phyloP scores from a whole-genome alignment of 2,797 vertebrate genomes.

The Chaetodon trifasciatus region DNA sequence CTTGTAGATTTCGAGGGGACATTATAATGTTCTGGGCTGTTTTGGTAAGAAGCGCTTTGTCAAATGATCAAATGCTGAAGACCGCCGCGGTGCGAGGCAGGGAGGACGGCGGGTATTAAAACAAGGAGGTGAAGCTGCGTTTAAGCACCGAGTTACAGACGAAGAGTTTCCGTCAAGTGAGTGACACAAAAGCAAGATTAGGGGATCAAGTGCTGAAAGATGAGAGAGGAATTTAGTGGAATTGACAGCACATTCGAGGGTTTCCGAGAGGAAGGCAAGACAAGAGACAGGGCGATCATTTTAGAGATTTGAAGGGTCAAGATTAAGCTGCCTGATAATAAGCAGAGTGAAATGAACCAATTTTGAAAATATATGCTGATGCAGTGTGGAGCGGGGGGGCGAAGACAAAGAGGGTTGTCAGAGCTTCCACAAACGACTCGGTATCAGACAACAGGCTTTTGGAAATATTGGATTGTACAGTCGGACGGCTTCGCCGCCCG shows the following conservation, averaged over 20 bases:
- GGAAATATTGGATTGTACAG: constrained; percentile 70
- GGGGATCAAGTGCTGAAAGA: constrained; percentile 75
- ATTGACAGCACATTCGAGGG: constrained; percentile 77
- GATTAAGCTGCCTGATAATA: constrained; percentile 83
- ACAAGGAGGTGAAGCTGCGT: constrained; percentile 52
- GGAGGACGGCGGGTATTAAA: constrained; percentile 36
- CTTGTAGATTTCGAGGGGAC: background rate
- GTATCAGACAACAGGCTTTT: constrained; percentile 71
- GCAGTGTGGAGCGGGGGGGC: constrained; percentile 14
- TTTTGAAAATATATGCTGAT: constrained; percentile 74
- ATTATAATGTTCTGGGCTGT: background rate
- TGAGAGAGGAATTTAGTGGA: constrained; percentile 77
- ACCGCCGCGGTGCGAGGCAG: constrained; percentile 8
- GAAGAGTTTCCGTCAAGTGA: constrained; percentile 73
- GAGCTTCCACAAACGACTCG: constrained; percentile 56
- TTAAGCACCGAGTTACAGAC: constrained; percentile 64
- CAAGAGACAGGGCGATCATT: constrained; percentile 77
- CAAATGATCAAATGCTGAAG: constrained; percentile 28
- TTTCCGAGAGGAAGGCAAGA: constrained; percentile 68
- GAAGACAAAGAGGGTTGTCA: constrained; percentile 50
- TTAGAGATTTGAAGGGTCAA: constrained; percentile 82
- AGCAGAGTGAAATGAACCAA: constrained; percentile 76
- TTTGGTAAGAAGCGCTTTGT: constrained; percentile 13
- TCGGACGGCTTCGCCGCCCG: constrained; percentile 44
- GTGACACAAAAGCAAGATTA: constrained; percentile 80